Evolutionary conservation across 2,888 invertebrate species (phyloP).

Genomic region (Lasioglossum leucozonium): DNA sequence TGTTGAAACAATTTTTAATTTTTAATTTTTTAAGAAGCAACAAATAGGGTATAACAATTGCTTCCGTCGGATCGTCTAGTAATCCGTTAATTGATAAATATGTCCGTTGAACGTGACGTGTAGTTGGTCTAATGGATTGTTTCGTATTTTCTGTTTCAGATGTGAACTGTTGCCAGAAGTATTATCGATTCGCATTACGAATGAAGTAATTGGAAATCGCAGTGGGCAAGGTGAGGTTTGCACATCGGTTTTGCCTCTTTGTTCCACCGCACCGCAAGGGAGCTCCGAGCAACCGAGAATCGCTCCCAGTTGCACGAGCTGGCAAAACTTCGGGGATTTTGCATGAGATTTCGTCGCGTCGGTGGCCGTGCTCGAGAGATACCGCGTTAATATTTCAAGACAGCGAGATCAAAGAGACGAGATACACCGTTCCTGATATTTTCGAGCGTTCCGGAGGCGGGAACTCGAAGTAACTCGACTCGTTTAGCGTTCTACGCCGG

Average conservation of each 20-base stretch:
- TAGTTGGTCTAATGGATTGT: conserved; percentile 35
- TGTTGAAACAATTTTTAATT: too few relatives aligned
- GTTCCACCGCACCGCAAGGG: background rate
- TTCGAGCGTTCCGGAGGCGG: background rate
- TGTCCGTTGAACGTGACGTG: conserved; percentile 12
- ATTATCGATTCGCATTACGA: conserved; percentile 78
- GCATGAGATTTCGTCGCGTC: background rate
- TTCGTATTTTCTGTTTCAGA: conserved; percentile 73
- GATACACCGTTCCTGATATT: conserved; percentile 6
- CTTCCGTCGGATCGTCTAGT: background rate
- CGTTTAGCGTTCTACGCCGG: background rate
- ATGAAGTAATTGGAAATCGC: conserved; percentile 74
- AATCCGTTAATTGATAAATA: background rate
- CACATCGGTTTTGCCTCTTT: background rate
- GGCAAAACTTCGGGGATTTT: conserved; percentile 1
- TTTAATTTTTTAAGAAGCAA: too few relatives aligned
- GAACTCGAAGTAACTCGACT: conserved; percentile 2
- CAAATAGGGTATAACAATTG: background rate
- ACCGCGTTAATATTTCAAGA: conserved; percentile 21
- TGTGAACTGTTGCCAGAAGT: conserved; percentile 78
- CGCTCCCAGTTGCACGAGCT: background rate
- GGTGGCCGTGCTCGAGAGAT: conserved; percentile 23
- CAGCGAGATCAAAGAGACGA: conserved; percentile 3
- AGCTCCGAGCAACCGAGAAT: background rate
- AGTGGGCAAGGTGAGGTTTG: conserved; percentile 72